phyloP scores from a whole-genome alignment of 2,113 vertebrate species.

The Centropus unirufus region DNA sequence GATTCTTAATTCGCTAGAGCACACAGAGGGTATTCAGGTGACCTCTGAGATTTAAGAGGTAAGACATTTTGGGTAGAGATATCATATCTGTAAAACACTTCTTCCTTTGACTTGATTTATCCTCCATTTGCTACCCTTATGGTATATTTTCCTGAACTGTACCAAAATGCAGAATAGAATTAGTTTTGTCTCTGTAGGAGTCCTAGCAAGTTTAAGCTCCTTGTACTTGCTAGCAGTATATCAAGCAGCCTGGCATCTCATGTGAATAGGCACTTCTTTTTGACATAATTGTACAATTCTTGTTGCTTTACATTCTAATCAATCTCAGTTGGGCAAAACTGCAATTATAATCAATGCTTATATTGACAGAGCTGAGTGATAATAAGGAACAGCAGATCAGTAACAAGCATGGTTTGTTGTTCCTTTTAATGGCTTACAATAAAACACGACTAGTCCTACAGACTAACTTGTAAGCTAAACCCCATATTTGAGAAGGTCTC shows the following conservation, averaged over 20 bases:
- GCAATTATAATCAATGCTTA: slow-evolving; percentile 85
- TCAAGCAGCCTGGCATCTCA: neutral
- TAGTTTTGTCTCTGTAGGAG: neutral
- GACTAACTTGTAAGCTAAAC: slow-evolving; percentile 45
- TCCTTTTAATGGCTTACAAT: slow-evolving; percentile 49
- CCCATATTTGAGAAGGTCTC: neutral
- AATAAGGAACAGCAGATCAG: slow-evolving; percentile 86
- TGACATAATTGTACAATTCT: slow-evolving; percentile 85
- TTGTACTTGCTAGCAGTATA: neutral
- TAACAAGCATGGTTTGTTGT: slow-evolving; percentile 77
- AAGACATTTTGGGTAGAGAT: neutral
- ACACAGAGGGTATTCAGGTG: neutral
- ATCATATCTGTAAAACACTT: neutral
- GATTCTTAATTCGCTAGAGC: neutral
- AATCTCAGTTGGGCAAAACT: slow-evolving; percentile 86
- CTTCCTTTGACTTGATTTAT: neutral
- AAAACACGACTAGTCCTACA: neutral
- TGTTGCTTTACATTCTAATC: slow-evolving; percentile 90
- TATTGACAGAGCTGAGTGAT: slow-evolving; percentile 80
- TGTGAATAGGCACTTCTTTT: slow-evolving; percentile 61
- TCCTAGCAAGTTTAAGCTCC: neutral
- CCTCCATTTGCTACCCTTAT: neutral
- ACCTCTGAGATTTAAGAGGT: neutral
- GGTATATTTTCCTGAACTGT: neutral
- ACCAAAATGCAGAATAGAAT: neutral